phyloP scores from a whole-genome alignment of 2,888 invertebrate species.

The Torymus aiolomorphi region DNA sequence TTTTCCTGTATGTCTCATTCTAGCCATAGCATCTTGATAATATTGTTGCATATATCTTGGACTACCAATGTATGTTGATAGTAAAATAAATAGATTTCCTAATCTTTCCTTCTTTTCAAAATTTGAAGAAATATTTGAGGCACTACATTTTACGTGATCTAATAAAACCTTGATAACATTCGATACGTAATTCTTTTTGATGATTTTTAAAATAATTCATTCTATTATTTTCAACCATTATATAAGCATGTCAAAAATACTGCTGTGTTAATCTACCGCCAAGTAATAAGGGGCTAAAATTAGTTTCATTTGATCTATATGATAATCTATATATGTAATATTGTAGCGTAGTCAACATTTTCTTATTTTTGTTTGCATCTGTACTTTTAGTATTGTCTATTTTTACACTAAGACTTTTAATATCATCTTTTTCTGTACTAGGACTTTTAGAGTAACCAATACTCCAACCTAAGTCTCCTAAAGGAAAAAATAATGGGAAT shows the following conservation, averaged over 20 bases:
- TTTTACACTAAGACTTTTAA: conserved; percentile 20
- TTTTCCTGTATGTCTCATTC: too few species aligned
- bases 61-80: too few species aligned
- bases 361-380: too few species aligned
- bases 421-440: conserved; percentile 11
- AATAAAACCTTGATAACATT: conserved; percentile 44
- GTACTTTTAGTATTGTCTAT: too few species aligned
- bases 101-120: neutral
- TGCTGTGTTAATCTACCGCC: conserved; percentile 31
- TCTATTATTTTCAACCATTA: conserved; percentile 36
- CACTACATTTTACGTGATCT: conserved; percentile 30
- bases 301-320: conserved; percentile 4
- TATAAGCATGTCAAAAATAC: conserved; percentile 32
- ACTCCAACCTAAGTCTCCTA: conserved; percentile 41
- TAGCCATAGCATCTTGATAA: too few species aligned
- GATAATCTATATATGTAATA: too few species aligned
- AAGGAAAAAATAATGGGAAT: too few species aligned
- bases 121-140: conserved; percentile 25
- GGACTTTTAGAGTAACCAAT: neutral
- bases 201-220: conserved; percentile 26
- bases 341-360: too few species aligned
- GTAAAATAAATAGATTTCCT: neutral
- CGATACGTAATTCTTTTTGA: conserved; percentile 37
- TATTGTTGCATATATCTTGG: too few species aligned
- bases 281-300: conserved; percentile 28